Percentiles rank a stretch among this genome's conserved stretches.
Conservation (phyloP, 1,140 invertebrate species). For the Lordiphosa mommai region DNA sequence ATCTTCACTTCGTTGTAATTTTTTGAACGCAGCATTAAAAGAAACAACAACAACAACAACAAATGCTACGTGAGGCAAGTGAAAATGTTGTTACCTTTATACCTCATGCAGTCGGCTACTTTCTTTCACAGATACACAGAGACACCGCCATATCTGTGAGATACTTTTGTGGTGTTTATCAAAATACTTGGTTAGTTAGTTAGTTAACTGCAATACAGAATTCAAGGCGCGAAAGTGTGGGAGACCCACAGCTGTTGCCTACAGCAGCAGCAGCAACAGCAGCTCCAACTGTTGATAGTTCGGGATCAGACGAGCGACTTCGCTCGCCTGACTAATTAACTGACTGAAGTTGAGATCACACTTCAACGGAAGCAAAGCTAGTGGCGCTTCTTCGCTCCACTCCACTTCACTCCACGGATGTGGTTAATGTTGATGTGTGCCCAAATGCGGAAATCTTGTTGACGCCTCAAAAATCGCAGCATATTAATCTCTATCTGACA, state of each 20-base stretch:
- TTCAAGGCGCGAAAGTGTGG: slow-evolving; percentile 56
- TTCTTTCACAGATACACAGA: slow-evolving; percentile 47
- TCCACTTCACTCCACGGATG: slow-evolving; percentile 22
- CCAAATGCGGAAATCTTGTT: slow-evolving; percentile 62
- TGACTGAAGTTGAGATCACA: slow-evolving; percentile 20
- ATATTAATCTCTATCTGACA: slow-evolving; percentile 56
- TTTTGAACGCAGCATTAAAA: slow-evolving; percentile 56
- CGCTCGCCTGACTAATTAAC: slow-evolving; percentile 51
- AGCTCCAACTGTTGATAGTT: slow-evolving; percentile 36
- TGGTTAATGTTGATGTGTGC: slow-evolving; percentile 39
- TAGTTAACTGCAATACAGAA: slow-evolving; percentile 21
- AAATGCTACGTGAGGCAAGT: slow-evolving; percentile 55
- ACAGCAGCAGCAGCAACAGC: slow-evolving; percentile 47
- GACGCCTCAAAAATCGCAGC: slow-evolving; percentile 41
- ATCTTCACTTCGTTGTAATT: slow-evolving; percentile 55
- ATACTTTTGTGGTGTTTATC: slow-evolving; percentile 55
- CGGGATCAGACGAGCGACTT: slow-evolving; percentile 34
- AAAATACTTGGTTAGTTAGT: slow-evolving; percentile 36
- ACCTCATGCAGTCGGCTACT: slow-evolving; percentile 33
- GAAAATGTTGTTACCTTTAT: slow-evolving; percentile 71
- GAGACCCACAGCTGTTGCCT: slow-evolving; percentile 27
- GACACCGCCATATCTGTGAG: slow-evolving; percentile 52
- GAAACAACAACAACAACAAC: slow-evolving; percentile 31
- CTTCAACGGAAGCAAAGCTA: slow-evolving; percentile 47
- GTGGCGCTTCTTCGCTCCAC: slow-evolving; percentile 24